phyloP scores from a whole-genome alignment of 2,797 vertebrate genomes.

The Melanotaenia maccullochi region DNA sequence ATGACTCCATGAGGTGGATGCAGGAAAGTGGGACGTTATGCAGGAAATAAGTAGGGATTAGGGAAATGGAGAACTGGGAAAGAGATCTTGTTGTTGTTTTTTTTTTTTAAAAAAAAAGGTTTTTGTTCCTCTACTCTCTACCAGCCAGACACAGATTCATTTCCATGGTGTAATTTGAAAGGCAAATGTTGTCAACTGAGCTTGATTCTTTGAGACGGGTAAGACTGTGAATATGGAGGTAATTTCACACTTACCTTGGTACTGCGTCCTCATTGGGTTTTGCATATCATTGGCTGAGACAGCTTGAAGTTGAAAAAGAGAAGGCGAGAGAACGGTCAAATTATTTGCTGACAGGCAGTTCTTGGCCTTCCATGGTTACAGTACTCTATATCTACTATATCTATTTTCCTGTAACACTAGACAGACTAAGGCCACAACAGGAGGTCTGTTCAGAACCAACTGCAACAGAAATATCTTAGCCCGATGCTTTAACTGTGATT shows the following conservation, averaged over 20 bases:
- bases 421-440: conserved; percentile 69
- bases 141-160: conserved; percentile 28
- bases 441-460: conserved; percentile 61
- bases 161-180: conserved; percentile 32
- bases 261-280: conserved; percentile 23
- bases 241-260: conserved; percentile 70
- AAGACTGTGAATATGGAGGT: conserved; percentile 6
- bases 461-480: conserved; percentile 15
- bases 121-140: conserved; percentile 40
- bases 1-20: conserved; percentile 62
- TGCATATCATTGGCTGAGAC: conserved; percentile 64
- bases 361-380: conserved; percentile 75
- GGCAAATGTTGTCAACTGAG: conserved; percentile 21
- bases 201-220: conserved; percentile 19
- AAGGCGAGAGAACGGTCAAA: conserved; percentile 63
- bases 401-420: conserved; percentile 82
- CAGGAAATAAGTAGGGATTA: conserved; percentile 66
- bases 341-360: conserved; percentile 81
- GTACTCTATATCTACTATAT: conserved; percentile 78
- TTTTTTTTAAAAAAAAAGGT: conserved; percentile 7
- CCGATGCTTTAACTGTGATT: conserved; percentile 5
- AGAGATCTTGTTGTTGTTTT: conserved; percentile 63
- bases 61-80: conserved; percentile 70
- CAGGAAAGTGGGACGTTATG: conserved; percentile 45
- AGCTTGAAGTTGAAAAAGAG: conserved; percentile 33